Evolutionary conservation across 2,797 vertebrate genomes (phyloP).

Genomic region (Hoplostethus atlanticus): DNA sequence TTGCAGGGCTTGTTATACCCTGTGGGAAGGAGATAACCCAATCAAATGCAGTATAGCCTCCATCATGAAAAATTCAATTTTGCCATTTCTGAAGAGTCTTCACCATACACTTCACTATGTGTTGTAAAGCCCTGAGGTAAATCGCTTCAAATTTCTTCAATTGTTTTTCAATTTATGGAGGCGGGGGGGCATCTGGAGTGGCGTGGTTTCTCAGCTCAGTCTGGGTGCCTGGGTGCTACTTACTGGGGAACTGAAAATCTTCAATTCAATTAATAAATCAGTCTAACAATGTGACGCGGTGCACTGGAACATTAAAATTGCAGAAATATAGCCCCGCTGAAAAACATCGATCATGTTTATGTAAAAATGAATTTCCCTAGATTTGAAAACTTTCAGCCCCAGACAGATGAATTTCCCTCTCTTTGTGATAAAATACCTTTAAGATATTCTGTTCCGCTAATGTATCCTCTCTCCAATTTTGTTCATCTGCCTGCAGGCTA

Average conservation of each 20-base stretch:
- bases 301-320: not conserved
- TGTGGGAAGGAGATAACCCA: conserved; percentile 54
- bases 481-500: conserved; percentile 17
- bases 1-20: conserved; percentile 47
- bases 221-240: not conserved
- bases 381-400: conserved; percentile 4
- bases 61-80: conserved; percentile 54
- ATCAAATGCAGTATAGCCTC: conserved; percentile 54
- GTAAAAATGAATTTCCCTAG: conserved; percentile 6
- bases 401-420: conserved; percentile 5
- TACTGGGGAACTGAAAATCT: conserved; percentile 25
- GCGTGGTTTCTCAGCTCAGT: too few species aligned
- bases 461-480: conserved; percentile 6
- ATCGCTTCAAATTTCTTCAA: conserved; percentile 27
- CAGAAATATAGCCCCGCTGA: not conserved
- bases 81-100: conserved; percentile 13
- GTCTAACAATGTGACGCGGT: conserved; percentile 14
- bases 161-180: conserved; percentile 20
- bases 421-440: conserved; percentile 7
- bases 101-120: not conserved
- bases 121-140: conserved; percentile 42
- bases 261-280: conserved; percentile 38
- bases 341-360: conserved; percentile 21
- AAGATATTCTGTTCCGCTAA: conserved; percentile 12
- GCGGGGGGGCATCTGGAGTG: too few species aligned